A percentile compares a stretch with the other conserved stretches of the same genome.
phyloP scores from a whole-genome alignment of 2,113 vertebrate species.

The Halcyon senegalensis region DNA sequence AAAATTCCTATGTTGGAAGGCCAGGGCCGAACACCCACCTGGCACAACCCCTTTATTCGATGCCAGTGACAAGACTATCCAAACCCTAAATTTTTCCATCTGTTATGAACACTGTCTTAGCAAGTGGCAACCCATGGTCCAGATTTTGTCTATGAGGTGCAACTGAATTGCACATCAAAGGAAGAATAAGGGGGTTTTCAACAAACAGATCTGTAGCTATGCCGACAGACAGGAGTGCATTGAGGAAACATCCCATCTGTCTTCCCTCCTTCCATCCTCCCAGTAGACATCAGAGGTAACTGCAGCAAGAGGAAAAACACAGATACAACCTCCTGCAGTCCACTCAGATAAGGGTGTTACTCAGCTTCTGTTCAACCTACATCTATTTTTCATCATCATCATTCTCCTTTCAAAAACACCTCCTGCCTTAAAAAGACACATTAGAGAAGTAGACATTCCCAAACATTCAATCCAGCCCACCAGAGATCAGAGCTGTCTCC shows the following conservation, averaged over 20 bases:
- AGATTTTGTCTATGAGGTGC: not conserved
- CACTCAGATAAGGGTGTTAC: not conserved
- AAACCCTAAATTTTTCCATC: not conserved
- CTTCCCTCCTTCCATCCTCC: not conserved
- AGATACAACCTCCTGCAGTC: not conserved
- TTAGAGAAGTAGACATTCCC: not conserved
- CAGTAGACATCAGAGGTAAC: not conserved
- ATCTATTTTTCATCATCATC: not conserved
- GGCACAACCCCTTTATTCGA: not conserved
- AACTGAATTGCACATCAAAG: not conserved
- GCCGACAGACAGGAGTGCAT: not conserved
- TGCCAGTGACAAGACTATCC: not conserved
- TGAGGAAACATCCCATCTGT: not conserved
- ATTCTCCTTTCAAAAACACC: not conserved
- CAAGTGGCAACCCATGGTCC: not conserved
- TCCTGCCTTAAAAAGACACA: fast-evolving
- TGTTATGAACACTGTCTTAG: not conserved
- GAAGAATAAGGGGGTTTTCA: not conserved
- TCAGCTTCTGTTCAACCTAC: not conserved
- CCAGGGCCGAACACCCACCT: not conserved
- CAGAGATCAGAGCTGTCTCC: not conserved
- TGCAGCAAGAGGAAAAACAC: not conserved
- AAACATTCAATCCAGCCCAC: not conserved
- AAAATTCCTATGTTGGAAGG: not conserved
- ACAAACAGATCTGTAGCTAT: not conserved